Evolutionary conservation across 2,113 vertebrate species (phyloP).

Genomic region (Pogona vitticeps): DNA sequence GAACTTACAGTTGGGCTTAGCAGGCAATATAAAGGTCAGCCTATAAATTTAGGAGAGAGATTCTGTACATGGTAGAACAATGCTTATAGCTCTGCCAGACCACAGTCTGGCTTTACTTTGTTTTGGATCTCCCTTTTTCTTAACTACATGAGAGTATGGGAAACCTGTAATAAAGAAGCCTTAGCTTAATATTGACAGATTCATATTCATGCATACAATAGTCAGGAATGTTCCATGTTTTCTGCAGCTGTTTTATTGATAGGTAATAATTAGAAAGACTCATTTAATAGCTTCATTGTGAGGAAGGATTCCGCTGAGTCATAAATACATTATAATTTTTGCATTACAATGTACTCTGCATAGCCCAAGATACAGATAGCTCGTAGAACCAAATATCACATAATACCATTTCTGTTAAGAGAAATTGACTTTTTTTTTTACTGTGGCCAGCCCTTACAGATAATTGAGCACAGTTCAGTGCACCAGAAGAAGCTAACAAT

Average conservation of each 20-base stretch:
- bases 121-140: neutral
- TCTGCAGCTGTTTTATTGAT: neutral
- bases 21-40: neutral
- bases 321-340: neutral
- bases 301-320: neutral
- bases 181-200: neutral
- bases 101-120: neutral
- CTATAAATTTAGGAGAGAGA: neutral
- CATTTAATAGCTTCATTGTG: neutral
- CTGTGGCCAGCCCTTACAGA: neutral
- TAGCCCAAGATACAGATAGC: neutral
- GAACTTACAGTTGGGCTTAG: too few species aligned
- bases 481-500: neutral
- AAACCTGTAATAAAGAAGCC: neutral
- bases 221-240: neutral
- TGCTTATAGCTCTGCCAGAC: neutral
- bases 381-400: neutral
- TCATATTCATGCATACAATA: neutral
- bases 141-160: neutral
- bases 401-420: neutral
- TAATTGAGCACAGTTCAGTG: neutral
- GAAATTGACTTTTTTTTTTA: neutral
- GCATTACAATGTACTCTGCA: neutral
- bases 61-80: neutral
- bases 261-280: neutral